Evolutionary conservation across 2,113 vertebrate genomes (phyloP).

Genomic region (Xiphophorus hellerii): DNA sequence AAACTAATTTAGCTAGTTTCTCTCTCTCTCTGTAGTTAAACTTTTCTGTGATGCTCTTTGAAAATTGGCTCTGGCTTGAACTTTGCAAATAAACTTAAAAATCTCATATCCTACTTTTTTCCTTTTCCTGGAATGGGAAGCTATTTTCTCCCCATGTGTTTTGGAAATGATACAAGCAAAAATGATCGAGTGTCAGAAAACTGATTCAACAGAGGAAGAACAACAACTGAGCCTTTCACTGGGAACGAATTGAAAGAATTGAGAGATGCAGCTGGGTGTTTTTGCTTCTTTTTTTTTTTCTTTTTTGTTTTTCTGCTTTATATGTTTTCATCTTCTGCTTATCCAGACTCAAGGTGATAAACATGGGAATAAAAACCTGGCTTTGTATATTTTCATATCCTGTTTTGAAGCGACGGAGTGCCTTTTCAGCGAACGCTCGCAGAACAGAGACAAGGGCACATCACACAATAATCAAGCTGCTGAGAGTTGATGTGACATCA

Average conservation of each 20-base stretch:
- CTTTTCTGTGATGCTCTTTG: neutral
- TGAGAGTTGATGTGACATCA: conserved; percentile 34
- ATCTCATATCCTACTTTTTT: neutral
- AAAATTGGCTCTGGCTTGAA: conserved; percentile 22
- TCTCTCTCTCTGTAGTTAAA: neutral
- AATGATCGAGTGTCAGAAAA: conserved; percentile 57
- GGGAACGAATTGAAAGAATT: neutral
- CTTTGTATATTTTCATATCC: conserved; percentile 61
- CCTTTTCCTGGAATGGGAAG: conserved; percentile 30
- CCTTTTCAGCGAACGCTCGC: conserved; percentile 26
- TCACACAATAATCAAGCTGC: conserved; percentile 25
- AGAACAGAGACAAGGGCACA: conserved; percentile 55
- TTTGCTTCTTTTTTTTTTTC: conserved; percentile 1
- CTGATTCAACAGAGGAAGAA: conserved; percentile 44
- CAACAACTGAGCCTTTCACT: conserved; percentile 40
- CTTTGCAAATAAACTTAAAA: conserved; percentile 42
- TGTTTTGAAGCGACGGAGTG: conserved; percentile 2
- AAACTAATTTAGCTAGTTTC: neutral
- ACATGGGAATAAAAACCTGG: conserved; percentile 57
- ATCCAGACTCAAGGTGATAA: conserved; percentile 67
- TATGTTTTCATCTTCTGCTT: conserved; percentile 42
- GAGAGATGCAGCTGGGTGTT: conserved; percentile 35
- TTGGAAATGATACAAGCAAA: conserved; percentile 45
- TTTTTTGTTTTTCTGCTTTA: conserved; percentile 28
- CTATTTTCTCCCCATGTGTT: conserved; percentile 49